A percentile compares a stretch with the other conserved stretches of the same genome.
These are phyloP conservation scores for Babyrousa celebensis DNA, from an alignment of 2,797 vertebrate species.

Conservation along the genomic window DNA sequence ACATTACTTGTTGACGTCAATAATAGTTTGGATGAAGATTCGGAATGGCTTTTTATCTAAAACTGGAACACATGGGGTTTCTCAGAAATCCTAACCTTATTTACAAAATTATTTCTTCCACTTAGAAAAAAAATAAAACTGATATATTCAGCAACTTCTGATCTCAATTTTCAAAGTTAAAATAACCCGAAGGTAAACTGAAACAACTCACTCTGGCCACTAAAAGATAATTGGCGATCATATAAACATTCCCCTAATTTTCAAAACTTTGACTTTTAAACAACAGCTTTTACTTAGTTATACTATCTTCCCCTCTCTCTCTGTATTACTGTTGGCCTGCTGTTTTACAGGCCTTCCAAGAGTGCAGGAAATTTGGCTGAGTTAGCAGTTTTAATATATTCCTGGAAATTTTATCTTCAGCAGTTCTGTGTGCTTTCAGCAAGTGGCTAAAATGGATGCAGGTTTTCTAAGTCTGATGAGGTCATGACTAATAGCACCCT, in stretches of 20 bases:
- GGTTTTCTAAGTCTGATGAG: slow-evolving; percentile 56
- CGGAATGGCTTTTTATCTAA: neutral
- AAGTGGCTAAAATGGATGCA: slow-evolving; percentile 66
- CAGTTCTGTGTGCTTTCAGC: slow-evolving; percentile 74
- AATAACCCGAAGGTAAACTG: slow-evolving; percentile 52
- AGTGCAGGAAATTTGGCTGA: slow-evolving; percentile 76
- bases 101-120: slow-evolving; percentile 59
- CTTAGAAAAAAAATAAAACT: neutral
- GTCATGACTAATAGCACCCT: slow-evolving; percentile 4
- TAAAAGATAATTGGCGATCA: slow-evolving; percentile 18
- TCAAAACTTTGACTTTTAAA: slow-evolving; percentile 77
- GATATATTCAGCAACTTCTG: neutral
- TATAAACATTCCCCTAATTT: slow-evolving; percentile 36
- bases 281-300: slow-evolving; percentile 72
- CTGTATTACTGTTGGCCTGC: slow-evolving; percentile 65
- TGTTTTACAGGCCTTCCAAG: slow-evolving; percentile 79
- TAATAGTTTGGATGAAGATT: neutral
- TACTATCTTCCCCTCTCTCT: slow-evolving; percentile 33
- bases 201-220: neutral
- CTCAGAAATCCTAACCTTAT: slow-evolving; percentile 13
- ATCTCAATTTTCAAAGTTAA: slow-evolving; percentile 29
- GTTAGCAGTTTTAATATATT: slow-evolving; percentile 80
- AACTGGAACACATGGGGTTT: neutral
- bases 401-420: slow-evolving; percentile 81
- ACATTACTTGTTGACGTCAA: neutral